Evolutionary conservation across 2,797 vertebrate species (phyloP).

Genomic region (Threskiornis aethiopicus): DNA sequence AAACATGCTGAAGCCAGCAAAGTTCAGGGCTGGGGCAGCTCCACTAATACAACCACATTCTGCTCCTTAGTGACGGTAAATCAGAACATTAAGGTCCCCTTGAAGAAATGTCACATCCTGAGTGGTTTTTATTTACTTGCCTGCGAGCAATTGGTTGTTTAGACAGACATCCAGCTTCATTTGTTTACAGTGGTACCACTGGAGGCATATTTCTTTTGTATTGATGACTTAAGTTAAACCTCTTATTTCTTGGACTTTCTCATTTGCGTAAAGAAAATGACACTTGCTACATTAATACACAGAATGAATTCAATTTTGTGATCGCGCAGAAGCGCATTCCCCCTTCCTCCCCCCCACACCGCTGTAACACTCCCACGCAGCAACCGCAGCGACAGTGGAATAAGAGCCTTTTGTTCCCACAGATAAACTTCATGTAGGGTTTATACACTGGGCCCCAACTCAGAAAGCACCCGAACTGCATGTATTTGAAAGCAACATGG

Average conservation of each 20-base stretch:
- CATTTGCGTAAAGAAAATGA: neutral
- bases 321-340: neutral
- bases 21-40: neutral
- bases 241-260: neutral
- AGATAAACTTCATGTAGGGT: neutral
- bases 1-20: neutral
- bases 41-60: neutral
- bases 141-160: neutral
- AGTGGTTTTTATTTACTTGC: neutral
- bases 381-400: neutral
- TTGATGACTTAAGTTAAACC: neutral
- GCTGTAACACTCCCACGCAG: neutral
- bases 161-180: neutral
- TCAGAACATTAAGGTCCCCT: neutral
- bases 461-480: neutral
- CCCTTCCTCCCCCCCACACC: rapidly evolving
- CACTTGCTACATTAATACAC: neutral
- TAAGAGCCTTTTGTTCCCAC: neutral
- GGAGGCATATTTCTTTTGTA: neutral
- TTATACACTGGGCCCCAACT: neutral
- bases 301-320: neutral
- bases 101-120: neutral
- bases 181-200: neutral
- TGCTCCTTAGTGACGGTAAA: neutral
- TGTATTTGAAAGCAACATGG: neutral